phyloP scores from a whole-genome alignment of 2,797 vertebrate species.

The Clamator glandarius region DNA sequence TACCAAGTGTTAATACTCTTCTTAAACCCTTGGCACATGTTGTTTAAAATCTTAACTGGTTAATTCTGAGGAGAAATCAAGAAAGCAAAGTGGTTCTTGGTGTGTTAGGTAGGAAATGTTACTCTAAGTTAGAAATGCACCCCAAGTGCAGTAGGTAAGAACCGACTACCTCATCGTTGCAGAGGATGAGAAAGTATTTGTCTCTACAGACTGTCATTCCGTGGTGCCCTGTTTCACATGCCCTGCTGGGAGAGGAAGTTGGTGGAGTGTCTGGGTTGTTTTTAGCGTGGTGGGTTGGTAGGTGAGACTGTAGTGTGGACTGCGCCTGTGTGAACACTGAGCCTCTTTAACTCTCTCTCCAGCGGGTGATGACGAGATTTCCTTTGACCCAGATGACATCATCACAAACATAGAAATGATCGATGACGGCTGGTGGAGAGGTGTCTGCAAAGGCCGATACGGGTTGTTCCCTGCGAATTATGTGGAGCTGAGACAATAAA shows the following conservation, averaged over 20 bases:
- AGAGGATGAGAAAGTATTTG: neutral
- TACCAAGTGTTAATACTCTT: neutral
- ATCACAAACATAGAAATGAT: slow-evolving; percentile 99
- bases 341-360: neutral
- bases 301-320: fast-evolving
- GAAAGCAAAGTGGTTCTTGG: neutral
- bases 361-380: slow-evolving; percentile 97
- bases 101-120: neutral
- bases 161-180: fast-evolving
- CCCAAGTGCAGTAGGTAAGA: neutral
- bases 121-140: neutral
- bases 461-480: slow-evolving; percentile 98
- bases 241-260: neutral
- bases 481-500: slow-evolving; percentile 90
- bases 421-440: slow-evolving; percentile 97
- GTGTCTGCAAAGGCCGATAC: slow-evolving; percentile 88
- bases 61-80: neutral
- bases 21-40: neutral
- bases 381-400: slow-evolving; percentile 96
- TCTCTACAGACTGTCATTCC: neutral
- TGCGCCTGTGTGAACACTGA: neutral
- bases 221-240: neutral
- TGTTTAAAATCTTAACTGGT: neutral
- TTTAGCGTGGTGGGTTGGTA: fast-evolving
- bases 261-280: too few species aligned